These are phyloP conservation scores for Ceyx margarethae DNA, from an alignment of 2,113 vertebrate genomes.

Conservation along the genomic window DNA sequence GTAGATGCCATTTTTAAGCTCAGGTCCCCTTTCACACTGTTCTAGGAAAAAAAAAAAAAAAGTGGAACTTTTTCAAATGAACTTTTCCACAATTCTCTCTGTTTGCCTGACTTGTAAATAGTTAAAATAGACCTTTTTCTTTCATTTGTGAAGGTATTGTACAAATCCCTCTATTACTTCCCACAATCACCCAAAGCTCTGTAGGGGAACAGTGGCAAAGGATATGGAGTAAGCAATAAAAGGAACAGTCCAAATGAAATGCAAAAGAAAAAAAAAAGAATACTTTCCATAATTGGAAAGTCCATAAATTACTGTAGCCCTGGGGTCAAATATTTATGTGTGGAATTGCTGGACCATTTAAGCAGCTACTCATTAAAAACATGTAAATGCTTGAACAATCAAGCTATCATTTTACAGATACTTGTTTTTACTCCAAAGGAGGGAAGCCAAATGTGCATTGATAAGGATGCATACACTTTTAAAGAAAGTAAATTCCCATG, in stretches of 20 bases:
- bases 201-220: not conserved
- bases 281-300: slow-evolving; percentile 47
- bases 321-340: slow-evolving; percentile 57
- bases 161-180: not conserved
- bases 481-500: not conserved
- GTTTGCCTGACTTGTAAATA: not conserved
- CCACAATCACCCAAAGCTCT: not conserved
- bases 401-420: slow-evolving; percentile 45
- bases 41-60: not conserved
- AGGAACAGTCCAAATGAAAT: not conserved
- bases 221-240: not conserved
- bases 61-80: not conserved
- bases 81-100: not conserved
- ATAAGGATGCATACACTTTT: not conserved
- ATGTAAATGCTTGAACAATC: slow-evolving; percentile 41
- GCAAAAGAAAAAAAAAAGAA: slow-evolving; percentile 26
- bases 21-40: not conserved
- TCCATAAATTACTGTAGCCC: slow-evolving; percentile 57
- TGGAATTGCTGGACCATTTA: slow-evolving; percentile 53
- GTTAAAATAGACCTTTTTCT: not conserved
- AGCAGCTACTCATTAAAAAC: slow-evolving; percentile 59
- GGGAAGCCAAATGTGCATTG: not conserved
- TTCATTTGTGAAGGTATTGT: not conserved
- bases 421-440: not conserved
- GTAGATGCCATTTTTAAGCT: not conserved